Base-by-base conservation (phyloP, 2,113 vertebrate genomes). In the Silurus glanis region DNA sequence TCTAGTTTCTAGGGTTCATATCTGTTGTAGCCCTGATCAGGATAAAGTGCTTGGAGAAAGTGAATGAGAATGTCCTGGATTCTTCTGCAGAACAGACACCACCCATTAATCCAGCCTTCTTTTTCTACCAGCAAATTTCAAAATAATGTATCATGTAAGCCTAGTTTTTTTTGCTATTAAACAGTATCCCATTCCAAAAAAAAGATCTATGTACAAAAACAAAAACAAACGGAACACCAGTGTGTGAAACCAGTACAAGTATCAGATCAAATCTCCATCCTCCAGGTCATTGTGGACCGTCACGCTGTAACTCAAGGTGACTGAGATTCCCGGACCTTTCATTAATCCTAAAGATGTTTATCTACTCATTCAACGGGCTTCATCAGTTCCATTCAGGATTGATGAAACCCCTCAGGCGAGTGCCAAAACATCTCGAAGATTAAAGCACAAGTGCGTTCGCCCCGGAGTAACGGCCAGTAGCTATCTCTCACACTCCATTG, bases 301-400 rank as follows among this genome's bases (percentile, higher is more conserved):
- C 56, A 45, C 6, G 56, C 78, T 21, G 78, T 80, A 80, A 80
- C 78, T 80, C 78, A 80, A 45, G 56, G 56, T 80, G 78, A 80
- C 56, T 80, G 78, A 80, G 78, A 80, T 9, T 9, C 56, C 7
- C 17, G 37, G 37, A 25, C 62, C 61, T 66, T 82, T 66, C 80
- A 66, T 83, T 83, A 83, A 83, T 67, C 80, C 64, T 62, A 9
- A 80, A 45, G 80, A 81, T 81, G 80, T 81, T 81, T 81, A 61
- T 81, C 47, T 69, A 55, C 81, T 83, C 81, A 55, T 83, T 83
- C 62, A 37, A 6, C 4, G 23, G 8, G 62, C 23, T 67, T 55
- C 81, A 83, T 83, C 81, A 66, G 16, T 67, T 83, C 51, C 10
- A 53, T 67, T 55, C 51, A 28, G 25, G 64, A 83, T 69, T 69